Conservation (phyloP, 2,113 vertebrate genomes). For the Anser cygnoides region DNA sequence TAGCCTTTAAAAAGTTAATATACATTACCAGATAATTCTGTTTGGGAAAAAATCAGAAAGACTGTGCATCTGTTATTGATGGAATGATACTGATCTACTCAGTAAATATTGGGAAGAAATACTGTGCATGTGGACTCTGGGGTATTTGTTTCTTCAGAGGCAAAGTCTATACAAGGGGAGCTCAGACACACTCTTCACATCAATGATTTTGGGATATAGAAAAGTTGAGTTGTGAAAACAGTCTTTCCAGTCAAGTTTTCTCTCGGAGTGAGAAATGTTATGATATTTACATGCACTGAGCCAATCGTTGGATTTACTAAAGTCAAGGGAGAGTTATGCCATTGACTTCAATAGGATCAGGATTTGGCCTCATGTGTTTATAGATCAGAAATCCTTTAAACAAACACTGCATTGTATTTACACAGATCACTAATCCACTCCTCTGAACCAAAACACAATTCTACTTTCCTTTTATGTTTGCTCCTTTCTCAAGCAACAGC, state of each 20-base stretch:
- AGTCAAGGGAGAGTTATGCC: background rate
- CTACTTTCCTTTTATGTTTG: constrained; percentile 16
- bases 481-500: background rate
- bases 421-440: constrained; percentile 23
- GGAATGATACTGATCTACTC: background rate
- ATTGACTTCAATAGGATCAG: background rate
- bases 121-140: background rate
- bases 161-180: background rate
- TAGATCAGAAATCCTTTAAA: constrained; percentile 21
- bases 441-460: background rate
- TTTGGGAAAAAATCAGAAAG: background rate
- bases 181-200: background rate
- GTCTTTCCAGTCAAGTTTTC: background rate
- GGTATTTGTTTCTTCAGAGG: background rate
- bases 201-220: background rate
- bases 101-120: background rate
- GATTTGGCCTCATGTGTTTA: background rate
- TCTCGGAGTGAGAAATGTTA: background rate
- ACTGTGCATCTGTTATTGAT: background rate
- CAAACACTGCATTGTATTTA: background rate
- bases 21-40: background rate
- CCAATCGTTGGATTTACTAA: background rate
- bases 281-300: background rate
- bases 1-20: background rate
- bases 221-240: background rate